These are phyloP conservation scores for Phoebastria nigripes DNA, from an alignment of 2,797 vertebrate genomes.

Conservation along the genomic window DNA sequence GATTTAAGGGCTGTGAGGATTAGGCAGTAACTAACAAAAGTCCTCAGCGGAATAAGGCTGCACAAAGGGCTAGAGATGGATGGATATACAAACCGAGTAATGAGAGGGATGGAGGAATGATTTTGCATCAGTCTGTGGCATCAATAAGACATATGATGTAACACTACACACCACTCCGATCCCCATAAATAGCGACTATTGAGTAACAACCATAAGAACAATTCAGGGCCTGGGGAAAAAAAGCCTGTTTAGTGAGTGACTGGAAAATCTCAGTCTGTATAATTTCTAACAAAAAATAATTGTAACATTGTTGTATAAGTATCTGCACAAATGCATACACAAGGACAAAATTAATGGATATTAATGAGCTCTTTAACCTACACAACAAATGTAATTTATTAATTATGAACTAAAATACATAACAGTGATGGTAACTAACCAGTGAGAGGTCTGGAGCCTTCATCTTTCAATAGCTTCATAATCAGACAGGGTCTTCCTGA, in stretches of 20 bases:
- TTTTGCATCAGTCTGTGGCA: neutral
- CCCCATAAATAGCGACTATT: neutral
- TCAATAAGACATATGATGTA: neutral
- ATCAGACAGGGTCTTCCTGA: neutral
- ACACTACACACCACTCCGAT: neutral
- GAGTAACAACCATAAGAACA: neutral
- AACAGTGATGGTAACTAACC: neutral
- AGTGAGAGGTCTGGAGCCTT: neutral
- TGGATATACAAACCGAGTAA: neutral
- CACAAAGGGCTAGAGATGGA: neutral
- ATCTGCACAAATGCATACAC: neutral
- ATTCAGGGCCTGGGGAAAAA: neutral
- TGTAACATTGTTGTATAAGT: neutral
- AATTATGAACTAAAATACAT: neutral
- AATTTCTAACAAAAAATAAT: neutral
- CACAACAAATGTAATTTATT: neutral
- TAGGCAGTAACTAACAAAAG: neutral
- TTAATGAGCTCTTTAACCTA: neutral
- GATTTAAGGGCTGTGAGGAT: neutral
- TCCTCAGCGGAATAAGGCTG: neutral
- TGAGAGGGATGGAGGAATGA: neutral
- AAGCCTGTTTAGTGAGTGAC: neutral
- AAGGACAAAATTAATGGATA: neutral
- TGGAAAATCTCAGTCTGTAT: neutral
- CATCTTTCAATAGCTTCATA: neutral